Percentiles rank a stretch among this genome's conserved stretches.
Evolutionary conservation across 1,140 invertebrate genomes (phyloP).

Genomic region (Teleopsis dalmanni): DNA sequence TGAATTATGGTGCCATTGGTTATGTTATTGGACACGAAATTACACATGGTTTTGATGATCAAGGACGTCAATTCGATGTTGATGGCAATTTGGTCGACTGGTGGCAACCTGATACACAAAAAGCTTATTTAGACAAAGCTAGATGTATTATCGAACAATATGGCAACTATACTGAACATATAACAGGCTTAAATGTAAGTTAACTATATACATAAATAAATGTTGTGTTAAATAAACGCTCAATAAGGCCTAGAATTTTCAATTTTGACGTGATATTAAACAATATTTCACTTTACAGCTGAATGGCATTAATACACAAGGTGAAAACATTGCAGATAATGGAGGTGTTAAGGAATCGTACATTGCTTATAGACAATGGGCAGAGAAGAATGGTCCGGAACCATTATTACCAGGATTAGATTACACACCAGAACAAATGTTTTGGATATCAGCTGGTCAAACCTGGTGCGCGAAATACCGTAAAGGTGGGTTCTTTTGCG

Average conservation of each 20-base stretch:
- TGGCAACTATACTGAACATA: slow-evolving; percentile 66
- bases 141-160: slow-evolving; percentile 87
- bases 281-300: slow-evolving; percentile 51
- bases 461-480: slow-evolving; percentile 54
- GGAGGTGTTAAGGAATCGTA: slow-evolving; percentile 84
- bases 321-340: slow-evolving; percentile 90
- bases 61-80: slow-evolving; percentile 83
- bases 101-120: slow-evolving; percentile 71
- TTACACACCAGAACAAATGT: slow-evolving; percentile 63
- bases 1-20: slow-evolving; percentile 89
- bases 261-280: too few relatives aligned
- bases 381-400: slow-evolving; percentile 56
- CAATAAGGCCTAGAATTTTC: too few relatives aligned
- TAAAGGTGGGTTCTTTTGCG: slow-evolving; percentile 42
- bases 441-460: slow-evolving; percentile 59
- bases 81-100: slow-evolving; percentile 78
- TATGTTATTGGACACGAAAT: slow-evolving; percentile 92
- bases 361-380: slow-evolving; percentile 68
- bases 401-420: slow-evolving; percentile 59
- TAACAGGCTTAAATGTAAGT: slow-evolving; percentile 62
- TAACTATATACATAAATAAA: not conserved
- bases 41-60: slow-evolving; percentile 88
- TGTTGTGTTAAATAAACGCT: not conserved
- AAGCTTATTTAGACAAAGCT: slow-evolving; percentile 66
- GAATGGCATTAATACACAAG: slow-evolving; percentile 81